Conservation (phyloP, 64 coral and sea anemone genomes). For the Cladopsammia gracilis region DNA sequence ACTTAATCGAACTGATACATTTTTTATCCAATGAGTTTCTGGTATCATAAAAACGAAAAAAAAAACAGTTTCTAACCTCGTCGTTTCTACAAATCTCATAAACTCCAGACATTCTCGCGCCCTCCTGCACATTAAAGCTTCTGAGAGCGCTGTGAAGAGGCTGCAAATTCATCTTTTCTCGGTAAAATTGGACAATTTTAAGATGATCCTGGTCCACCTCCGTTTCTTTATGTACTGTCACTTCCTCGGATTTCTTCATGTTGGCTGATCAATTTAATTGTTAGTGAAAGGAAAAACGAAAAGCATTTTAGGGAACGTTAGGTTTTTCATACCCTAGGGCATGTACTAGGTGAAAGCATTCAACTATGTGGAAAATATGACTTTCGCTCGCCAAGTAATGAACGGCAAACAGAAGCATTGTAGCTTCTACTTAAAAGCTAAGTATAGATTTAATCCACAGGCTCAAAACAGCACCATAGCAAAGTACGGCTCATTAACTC, state of each 20-base stretch:
- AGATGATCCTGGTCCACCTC: slow-evolving; percentile 77
- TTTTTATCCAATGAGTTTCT: too few species aligned
- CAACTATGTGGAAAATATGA: too few species aligned
- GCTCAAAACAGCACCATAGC: too few species aligned
- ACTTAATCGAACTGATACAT: too few species aligned
- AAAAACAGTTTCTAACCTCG: background rate
- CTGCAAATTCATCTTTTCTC: slow-evolving; percentile 79
- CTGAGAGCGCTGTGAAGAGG: slow-evolving; percentile 84
- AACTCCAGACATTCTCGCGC: slow-evolving; percentile 87
- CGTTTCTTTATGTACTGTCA: background rate
- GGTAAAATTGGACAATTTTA: slow-evolving; percentile 76
- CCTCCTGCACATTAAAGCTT: slow-evolving; percentile 96
- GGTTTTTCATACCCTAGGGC: too few species aligned
- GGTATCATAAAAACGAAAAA: background rate
- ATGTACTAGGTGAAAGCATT: too few species aligned
- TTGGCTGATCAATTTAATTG: background rate
- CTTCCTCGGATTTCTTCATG: background rate
- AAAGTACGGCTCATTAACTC: too few species aligned
- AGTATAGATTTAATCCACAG: too few species aligned
- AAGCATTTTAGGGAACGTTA: background rate
- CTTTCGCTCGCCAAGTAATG: too few species aligned
- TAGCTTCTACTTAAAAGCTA: too few species aligned
- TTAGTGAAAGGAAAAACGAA: background rate
- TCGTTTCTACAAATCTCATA: slow-evolving; percentile 85
- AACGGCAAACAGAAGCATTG: too few species aligned